Base-by-base conservation (phyloP, 2,113 vertebrate genomes). In the Cairina moschata region DNA sequence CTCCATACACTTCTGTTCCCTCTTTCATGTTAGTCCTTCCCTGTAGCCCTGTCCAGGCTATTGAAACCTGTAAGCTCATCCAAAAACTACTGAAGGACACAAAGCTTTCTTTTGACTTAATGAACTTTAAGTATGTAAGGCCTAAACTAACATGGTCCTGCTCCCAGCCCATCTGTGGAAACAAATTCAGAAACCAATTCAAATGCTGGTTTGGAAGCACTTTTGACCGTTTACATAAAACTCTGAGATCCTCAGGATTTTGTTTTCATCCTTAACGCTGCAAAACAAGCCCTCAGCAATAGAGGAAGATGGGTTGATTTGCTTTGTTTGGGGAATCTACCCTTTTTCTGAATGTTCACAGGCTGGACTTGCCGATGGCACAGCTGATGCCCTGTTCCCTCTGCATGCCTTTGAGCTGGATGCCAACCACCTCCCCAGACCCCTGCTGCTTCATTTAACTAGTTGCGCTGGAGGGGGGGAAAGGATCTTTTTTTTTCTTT, bases 51-150 rank as follows among this genome's bases (percentile, higher is more conserved):
- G 42, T 69, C 54, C 91, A 84, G 54, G 86, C 77, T 80, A 89
- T 95, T 95, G 86, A 86, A 93, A 91, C 71, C 22, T 59, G 12
- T 17, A 72, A 87, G 13, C 80, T 85, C 66, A 69, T 93, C 93
- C 83, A 92, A 96, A 93, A 94, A 9, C 58, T 52, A 91, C 54
- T 50, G n/a, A 83, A 86, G 80, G 85, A 62, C 84, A 95, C 93
- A 96, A 96, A 95, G 82, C 55, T 90, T 90, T 83, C 90, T 92
- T 95, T 95, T 90, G 90, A 83, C 59, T 96, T 85, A 67, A 89
- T 71, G 67, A 92, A 22, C 52, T 88, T 46, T 3, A 83, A 71
- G 91, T 79, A 44, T 42, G 9, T 20, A 62, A 85, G 28, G 81
- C 89, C 87, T 92, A 90, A 96, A 94, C 80, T 82, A 92, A 94